phyloP scores from a whole-genome alignment of 2,888 invertebrate species.

The Eupithecia exiguata region DNA sequence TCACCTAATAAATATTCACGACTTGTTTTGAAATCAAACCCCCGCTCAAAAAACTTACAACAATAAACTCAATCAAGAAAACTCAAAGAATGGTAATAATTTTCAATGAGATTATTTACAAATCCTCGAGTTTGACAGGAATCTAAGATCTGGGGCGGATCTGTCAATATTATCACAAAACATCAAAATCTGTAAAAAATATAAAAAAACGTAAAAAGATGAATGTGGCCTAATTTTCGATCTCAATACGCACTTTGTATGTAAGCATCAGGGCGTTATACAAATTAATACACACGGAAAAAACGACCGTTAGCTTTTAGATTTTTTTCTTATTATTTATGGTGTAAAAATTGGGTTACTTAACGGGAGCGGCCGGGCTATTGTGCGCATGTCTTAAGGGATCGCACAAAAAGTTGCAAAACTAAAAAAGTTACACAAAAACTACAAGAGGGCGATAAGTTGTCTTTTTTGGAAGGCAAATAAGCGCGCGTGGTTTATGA shows the following conservation, averaged over 20 bases:
- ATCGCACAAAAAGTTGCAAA: constrained; percentile 45
- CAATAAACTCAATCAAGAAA: constrained; percentile 78
- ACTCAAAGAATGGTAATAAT: constrained; percentile 74
- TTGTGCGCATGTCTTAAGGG: constrained; percentile 67
- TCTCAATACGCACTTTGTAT: constrained; percentile 78
- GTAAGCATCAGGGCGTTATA: constrained; percentile 80
- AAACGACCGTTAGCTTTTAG: constrained; percentile 77
- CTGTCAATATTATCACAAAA: constrained; percentile 83
- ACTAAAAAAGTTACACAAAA: constrained; percentile 39
- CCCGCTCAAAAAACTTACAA: constrained; percentile 67
- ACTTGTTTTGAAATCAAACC: constrained; percentile 66
- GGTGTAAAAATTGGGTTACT: constrained; percentile 84
- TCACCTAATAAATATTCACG: constrained; percentile 57
- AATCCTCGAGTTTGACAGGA: constrained; percentile 67
- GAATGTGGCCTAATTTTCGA: constrained; percentile 82
- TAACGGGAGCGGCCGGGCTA: constrained; percentile 74
- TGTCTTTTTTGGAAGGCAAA: constrained; percentile 47
- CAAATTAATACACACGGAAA: constrained; percentile 79
- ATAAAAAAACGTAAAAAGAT: constrained; percentile 56
- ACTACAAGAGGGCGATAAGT: constrained; percentile 49
- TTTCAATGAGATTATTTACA: constrained; percentile 82
- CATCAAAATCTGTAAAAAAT: constrained; percentile 57
- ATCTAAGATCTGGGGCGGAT: constrained; percentile 62
- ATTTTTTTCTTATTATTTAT: constrained; percentile 78
- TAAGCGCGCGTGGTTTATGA: constrained; percentile 52